Evolutionary conservation across 2,888 invertebrate genomes (phyloP).

Genomic region (Drosophila paramelanica): DNA sequence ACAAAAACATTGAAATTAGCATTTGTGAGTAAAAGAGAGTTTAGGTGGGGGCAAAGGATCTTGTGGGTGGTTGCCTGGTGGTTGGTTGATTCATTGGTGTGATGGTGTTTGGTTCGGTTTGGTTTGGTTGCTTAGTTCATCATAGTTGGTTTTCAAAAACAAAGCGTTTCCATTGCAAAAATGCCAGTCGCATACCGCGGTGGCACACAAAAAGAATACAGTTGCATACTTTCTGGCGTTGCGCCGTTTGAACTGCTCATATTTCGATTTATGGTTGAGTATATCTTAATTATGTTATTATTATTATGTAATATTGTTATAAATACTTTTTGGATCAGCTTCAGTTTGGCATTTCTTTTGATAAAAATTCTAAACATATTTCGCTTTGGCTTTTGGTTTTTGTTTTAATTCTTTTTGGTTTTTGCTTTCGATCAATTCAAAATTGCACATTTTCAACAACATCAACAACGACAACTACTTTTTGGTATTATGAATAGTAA

Average conservation of each 20-base stretch:
- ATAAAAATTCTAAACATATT: conserved; percentile 63
- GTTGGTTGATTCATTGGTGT: conserved; percentile 42
- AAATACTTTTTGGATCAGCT: conserved; percentile 51
- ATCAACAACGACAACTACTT: conserved; percentile 85
- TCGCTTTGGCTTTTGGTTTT: conserved; percentile 18
- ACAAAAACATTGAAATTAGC: conserved; percentile 80
- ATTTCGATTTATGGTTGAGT: conserved; percentile 52
- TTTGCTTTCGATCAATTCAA: conserved; percentile 76
- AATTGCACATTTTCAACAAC: conserved; percentile 84
- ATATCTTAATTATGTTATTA: conserved; percentile 42
- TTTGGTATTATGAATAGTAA: conserved; percentile 75
- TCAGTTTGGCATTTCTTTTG: conserved; percentile 60
- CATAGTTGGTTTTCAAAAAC: conserved; percentile 61
- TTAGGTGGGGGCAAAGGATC: conserved; percentile 25
- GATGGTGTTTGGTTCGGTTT: conserved; percentile 32
- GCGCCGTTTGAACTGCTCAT: conserved; percentile 41
- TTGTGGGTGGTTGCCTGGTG: conserved; percentile 25
- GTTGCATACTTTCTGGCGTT: conserved; percentile 50
- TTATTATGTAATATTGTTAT: conserved; percentile 24
- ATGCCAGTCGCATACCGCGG: conserved; percentile 37
- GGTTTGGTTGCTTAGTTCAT: conserved; percentile 44
- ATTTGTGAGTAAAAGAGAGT: conserved; percentile 43
- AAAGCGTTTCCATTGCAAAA: conserved; percentile 64
- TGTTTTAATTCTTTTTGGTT: conserved; percentile 37
- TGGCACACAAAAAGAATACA: conserved; percentile 58